Conservation (phyloP, 2,888 invertebrate species). For the Boloria euphrosyne region DNA sequence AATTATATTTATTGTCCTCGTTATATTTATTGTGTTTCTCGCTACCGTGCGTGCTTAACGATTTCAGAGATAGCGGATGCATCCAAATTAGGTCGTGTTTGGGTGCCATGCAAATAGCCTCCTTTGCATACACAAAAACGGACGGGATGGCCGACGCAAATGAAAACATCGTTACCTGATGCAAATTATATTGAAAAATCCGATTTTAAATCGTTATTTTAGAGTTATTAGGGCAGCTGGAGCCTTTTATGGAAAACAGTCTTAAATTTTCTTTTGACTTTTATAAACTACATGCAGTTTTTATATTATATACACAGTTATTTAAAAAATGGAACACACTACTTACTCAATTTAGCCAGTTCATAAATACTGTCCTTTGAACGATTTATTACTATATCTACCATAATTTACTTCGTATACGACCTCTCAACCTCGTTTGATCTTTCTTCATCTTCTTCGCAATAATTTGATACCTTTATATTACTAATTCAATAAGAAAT, state of each 20-base stretch:
- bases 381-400: not conserved
- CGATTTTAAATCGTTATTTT: constrained; percentile 36
- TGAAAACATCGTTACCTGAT: constrained; percentile 47
- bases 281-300: constrained; percentile 1
- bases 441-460: too few species aligned
- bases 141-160: constrained; percentile 35
- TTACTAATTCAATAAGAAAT: not conserved
- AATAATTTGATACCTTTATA: not conserved
- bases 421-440: not conserved
- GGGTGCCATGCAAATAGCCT: constrained; percentile 55
- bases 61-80: constrained; percentile 70
- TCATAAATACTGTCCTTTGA: not conserved
- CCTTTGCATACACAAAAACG: constrained; percentile 63
- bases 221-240: constrained; percentile 35
- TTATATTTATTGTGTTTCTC: constrained; percentile 76
- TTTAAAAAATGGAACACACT: not conserved
- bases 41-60: constrained; percentile 78
- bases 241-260: constrained; percentile 21
- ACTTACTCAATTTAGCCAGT: not conserved
- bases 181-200: constrained; percentile 59
- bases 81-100: constrained; percentile 61
- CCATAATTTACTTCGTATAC: too few species aligned
- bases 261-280: constrained; percentile 7
- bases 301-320: not conserved
- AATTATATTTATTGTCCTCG: constrained; percentile 81